Percentiles rank a stretch among this genome's conserved stretches.
Evolutionary conservation across 2,797 vertebrate species (phyloP).

Genomic region (Coluber constrictor): DNA sequence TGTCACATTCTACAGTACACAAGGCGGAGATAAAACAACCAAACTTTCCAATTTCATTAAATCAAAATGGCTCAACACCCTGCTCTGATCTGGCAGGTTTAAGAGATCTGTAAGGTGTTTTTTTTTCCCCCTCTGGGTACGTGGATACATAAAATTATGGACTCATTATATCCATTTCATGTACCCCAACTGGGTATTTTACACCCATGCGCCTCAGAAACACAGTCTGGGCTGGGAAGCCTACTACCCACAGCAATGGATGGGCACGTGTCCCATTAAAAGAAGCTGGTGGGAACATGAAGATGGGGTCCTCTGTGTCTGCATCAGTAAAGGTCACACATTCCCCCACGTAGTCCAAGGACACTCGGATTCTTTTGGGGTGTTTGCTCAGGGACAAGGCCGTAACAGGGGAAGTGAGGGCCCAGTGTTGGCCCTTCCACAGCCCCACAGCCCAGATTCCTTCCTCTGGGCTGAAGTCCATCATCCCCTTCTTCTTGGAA

Average conservation of each 20-base stretch:
- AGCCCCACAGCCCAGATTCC: conserved; percentile 68
- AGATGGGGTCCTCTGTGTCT: conserved; percentile 6
- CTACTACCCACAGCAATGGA: conserved; percentile 52
- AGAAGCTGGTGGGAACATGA: background rate
- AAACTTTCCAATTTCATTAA: background rate
- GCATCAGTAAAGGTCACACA: conserved; percentile 9
- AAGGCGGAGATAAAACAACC: background rate
- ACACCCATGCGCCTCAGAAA: conserved; percentile 24
- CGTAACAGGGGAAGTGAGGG: conserved; percentile 71
- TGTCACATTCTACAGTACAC: background rate
- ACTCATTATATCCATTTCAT: conserved; percentile 25
- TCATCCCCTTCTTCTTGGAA: conserved; percentile 31
- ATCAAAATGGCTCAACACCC: background rate
- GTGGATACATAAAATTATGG: background rate
- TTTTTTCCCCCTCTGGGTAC: background rate
- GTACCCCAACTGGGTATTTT: conserved; percentile 8
- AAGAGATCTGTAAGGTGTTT: background rate
- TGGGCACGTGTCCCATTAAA: conserved; percentile 30
- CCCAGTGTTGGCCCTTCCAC: conserved; percentile 70
- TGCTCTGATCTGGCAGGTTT: background rate
- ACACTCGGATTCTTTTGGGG: conserved; percentile 62
- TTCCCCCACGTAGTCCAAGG: conserved; percentile 56
- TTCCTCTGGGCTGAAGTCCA: conserved; percentile 49
- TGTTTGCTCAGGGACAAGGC: conserved; percentile 60
- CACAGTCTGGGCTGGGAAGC: conserved; percentile 26